These are phyloP conservation scores for Calameuta pallipes DNA, from an alignment of 2,888 invertebrate genomes.

Conservation along the genomic window DNA sequence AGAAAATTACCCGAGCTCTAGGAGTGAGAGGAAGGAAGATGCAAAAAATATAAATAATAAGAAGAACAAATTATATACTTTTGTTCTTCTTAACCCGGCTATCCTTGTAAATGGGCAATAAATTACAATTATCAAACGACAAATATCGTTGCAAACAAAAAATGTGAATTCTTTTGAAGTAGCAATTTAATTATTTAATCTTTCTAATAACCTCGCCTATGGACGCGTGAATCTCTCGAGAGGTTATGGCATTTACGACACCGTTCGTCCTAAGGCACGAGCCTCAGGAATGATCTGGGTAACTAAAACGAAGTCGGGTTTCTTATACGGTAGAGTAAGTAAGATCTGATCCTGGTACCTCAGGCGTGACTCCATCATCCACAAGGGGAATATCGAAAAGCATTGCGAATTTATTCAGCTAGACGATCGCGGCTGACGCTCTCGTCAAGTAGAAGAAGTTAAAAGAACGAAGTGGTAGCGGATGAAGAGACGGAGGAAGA, in stretches of 20 bases:
- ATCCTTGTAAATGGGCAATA: neutral
- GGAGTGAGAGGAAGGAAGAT: slow-evolving; percentile 11
- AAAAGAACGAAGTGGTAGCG: neutral
- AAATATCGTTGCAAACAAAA: neutral
- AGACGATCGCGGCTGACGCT: neutral
- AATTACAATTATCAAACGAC: neutral
- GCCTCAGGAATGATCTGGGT: neutral
- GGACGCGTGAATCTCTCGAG: neutral
- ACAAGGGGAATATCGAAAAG: neutral
- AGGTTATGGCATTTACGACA: neutral
- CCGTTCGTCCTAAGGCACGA: neutral
- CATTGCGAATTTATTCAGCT: neutral
- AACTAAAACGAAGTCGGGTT: neutral
- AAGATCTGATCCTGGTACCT: neutral
- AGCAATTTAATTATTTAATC: neutral
- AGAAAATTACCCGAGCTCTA: neutral
- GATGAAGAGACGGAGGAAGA: slow-evolving; percentile 31
- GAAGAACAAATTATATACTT: neutral
- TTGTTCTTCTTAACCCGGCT: neutral
- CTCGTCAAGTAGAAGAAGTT: neutral
- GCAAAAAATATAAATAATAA: neutral
- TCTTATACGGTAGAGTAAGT: neutral
- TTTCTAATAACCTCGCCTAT: neutral
- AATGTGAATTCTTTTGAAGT: neutral
- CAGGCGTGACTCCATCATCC: neutral